Conservation (phyloP, 2,797 vertebrate genomes). For the Petrocephalus schoutedeni region DNA sequence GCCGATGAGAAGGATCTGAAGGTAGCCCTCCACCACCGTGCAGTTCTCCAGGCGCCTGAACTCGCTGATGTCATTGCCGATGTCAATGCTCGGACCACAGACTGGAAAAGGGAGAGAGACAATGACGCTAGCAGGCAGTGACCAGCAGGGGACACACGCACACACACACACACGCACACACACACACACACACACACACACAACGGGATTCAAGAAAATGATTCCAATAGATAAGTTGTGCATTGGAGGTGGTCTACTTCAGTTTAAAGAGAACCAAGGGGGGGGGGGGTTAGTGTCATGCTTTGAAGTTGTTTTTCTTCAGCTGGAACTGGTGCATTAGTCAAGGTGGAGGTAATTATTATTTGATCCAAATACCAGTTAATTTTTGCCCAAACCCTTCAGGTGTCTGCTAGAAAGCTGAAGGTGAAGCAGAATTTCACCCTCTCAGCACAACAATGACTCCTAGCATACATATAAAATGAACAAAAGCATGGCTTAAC, state of each 20-base stretch:
- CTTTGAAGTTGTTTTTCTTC: too few relatives aligned
- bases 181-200: background rate
- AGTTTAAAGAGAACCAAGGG: too few relatives aligned
- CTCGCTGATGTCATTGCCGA: constrained; percentile 85
- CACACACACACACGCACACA: background rate
- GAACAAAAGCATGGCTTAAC: too few relatives aligned
- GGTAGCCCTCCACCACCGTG: constrained; percentile 92
- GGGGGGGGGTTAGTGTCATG: too few relatives aligned
- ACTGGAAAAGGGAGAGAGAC: constrained; percentile 55
- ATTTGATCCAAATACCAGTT: too few relatives aligned
- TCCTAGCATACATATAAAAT: too few relatives aligned
- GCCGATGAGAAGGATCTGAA: constrained; percentile 91
- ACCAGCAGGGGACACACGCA: background rate
- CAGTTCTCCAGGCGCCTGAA: constrained; percentile 91
- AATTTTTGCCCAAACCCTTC: too few relatives aligned
- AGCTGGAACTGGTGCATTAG: too few relatives aligned
- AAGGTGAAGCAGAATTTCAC: too few relatives aligned
- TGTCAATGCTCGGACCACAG: constrained; percentile 86
- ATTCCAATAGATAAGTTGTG: background rate
- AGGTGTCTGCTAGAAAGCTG: too few relatives aligned
- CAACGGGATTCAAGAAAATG: background rate
- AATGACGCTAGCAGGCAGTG: background rate
- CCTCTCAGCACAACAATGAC: too few relatives aligned
- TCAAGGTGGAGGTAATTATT: too few relatives aligned
- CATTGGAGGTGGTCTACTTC: background rate